Base-by-base conservation (phyloP, 2,797 vertebrate species). In the Lutjanus argentimaculatus region DNA sequence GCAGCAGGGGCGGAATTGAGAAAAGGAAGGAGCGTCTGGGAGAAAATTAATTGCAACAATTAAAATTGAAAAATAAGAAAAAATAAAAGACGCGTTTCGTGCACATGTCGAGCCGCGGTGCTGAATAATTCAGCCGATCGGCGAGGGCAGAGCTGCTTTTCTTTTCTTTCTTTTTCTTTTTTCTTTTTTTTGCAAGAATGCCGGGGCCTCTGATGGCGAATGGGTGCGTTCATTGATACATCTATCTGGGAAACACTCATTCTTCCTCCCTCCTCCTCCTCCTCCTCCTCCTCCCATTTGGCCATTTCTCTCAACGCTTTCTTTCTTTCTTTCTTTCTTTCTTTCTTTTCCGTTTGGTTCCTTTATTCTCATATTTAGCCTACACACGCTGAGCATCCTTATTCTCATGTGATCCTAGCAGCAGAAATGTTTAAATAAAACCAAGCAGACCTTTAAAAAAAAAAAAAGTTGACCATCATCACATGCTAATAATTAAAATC, bases 181-280 rank as follows among this genome's bases (percentile, higher is more conserved):
- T 49, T 65, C 68, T 58, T 67, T 48, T 68, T 87, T 77, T 88
- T 82, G 77, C 77, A 78, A 84, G 83, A 89, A 89, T 79, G 85
- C 86, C 84, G 88, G 92, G 90, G 93, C 94, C 94, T 95, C 84
- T 87, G 91, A 92, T 93, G 92, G 90, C 89, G 91, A 94, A 92
- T 90, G 91, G 93, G 94, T 88, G 94, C 93, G 91, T 96, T 96
- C 95, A 96, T 95, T 96, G 95, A 95, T 95, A 93, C 93, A 93
- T 95, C 92, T 95, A 87, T 87, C 79, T 91, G 93, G 93, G 93
- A 94, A 94, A 94, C 90, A 90, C 89, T 93, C 92, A 87, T 87
- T 86, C 92, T 88, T 84, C 85, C 91, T 89, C 83, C 88, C 82
- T 75, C 91, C 83, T 68, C 53, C 53, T 43, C 42, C 42, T 43